Conservation (phyloP, 2,888 invertebrate genomes). For the Lycia hirtaria region DNA sequence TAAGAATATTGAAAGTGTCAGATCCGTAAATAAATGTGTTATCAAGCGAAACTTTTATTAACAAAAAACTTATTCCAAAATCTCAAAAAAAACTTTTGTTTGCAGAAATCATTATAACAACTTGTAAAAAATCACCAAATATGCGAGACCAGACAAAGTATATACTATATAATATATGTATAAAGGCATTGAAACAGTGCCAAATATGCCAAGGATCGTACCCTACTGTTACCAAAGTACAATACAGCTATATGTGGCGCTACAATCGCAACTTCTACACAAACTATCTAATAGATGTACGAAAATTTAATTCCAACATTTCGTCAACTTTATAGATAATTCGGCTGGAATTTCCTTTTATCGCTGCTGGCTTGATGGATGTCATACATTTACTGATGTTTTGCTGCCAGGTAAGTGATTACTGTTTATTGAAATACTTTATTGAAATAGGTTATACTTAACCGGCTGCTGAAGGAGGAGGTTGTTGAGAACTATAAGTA, state of each 20-base stretch:
- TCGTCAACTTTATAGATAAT: not conserved
- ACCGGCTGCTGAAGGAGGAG: too few relatives aligned
- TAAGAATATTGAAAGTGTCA: too few relatives aligned
- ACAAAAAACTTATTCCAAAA: too few relatives aligned
- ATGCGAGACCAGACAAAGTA: too few relatives aligned
- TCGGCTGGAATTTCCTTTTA: not conserved
- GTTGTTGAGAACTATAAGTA: too few relatives aligned
- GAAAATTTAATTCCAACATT: not conserved
- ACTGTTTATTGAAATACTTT: not conserved
- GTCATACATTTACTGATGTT: not conserved
- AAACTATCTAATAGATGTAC: not conserved
- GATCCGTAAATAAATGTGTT: too few relatives aligned
- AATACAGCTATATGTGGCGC: not conserved
- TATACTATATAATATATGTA: too few relatives aligned
- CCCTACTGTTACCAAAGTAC: not conserved
- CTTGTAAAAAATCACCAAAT: too few relatives aligned
- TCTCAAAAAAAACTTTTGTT: too few relatives aligned
- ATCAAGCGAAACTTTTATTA: too few relatives aligned
- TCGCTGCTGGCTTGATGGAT: not conserved
- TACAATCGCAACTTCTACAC: not conserved
- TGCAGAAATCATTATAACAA: too few relatives aligned
- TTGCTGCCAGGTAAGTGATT: constrained; percentile 2
- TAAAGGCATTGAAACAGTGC: constrained; percentile 40
- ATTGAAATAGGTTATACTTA: too few relatives aligned
- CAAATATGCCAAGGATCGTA: constrained; percentile 45